A percentile compares a stretch with the other conserved stretches of the same genome.
These are phyloP conservation scores for Phocoena phocoena DNA, from an alignment of 2,113 vertebrate species.

Conservation along the genomic window DNA sequence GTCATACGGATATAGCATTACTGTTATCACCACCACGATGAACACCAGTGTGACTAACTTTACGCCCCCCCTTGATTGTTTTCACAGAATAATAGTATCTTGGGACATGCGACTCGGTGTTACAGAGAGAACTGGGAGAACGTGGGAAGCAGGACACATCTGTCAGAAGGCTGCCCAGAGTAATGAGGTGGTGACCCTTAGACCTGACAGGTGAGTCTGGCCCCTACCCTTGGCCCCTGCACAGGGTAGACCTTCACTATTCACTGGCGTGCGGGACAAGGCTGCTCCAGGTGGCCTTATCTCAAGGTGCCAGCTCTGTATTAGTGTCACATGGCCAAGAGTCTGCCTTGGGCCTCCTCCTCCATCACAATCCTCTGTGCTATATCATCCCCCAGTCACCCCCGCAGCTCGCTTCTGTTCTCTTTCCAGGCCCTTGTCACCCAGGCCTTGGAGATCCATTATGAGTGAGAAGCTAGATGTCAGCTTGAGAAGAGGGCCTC, in stretches of 20 bases:
- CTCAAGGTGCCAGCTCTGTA: background rate
- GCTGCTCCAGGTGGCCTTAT: background rate
- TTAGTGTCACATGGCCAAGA: background rate
- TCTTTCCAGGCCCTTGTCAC: background rate
- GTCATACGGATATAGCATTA: fast-evolving
- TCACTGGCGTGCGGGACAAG: background rate
- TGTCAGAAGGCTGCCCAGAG: background rate
- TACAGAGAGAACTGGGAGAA: background rate
- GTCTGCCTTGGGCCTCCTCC: background rate
- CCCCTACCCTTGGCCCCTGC: background rate
- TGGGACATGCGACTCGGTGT: background rate
- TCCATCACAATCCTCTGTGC: background rate
- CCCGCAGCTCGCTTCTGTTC: background rate
- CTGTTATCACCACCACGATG: background rate
- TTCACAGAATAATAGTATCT: background rate
- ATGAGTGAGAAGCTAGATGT: background rate
- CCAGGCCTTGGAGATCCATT: background rate
- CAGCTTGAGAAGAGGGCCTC: background rate
- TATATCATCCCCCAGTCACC: background rate
- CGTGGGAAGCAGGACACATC: background rate
- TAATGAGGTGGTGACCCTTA: background rate
- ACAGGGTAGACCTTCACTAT: background rate
- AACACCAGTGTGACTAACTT: background rate
- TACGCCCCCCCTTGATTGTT: background rate
- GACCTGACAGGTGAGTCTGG: background rate